Evolutionary conservation across 1,140 invertebrate species (phyloP).

Genomic region (Ceratoteleas bidentatus): DNA sequence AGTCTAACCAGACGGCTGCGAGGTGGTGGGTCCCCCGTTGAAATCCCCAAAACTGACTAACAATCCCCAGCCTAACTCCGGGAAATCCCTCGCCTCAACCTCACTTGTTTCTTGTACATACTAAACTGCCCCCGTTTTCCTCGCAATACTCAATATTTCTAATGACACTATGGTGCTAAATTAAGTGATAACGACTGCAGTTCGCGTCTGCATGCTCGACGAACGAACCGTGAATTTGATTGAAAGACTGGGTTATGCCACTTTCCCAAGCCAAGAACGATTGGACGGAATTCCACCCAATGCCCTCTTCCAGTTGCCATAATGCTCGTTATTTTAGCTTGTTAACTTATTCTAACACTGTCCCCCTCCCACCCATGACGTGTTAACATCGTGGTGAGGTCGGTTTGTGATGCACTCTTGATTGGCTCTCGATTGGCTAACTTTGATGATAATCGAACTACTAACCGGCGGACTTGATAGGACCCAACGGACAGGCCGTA

Average conservation of each 20-base stretch:
- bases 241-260: too few relatives aligned
- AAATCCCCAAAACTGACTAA: constrained; percentile 57
- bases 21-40: constrained; percentile 74
- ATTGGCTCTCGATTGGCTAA: constrained; percentile 68
- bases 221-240: too few relatives aligned
- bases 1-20: constrained; percentile 46
- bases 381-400: constrained; percentile 20
- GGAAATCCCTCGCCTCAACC: constrained; percentile 4
- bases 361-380: too few relatives aligned
- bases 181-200: too few relatives aligned
- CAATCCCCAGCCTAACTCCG: not conserved
- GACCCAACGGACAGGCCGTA: constrained; percentile 92
- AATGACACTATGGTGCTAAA: constrained; percentile 51
- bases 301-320: too few relatives aligned
- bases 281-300: too few relatives aligned
- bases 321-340: too few relatives aligned
- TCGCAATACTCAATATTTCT: constrained; percentile 39
- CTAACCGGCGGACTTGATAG: constrained; percentile 84
- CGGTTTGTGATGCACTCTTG: constrained; percentile 36
- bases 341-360: too few relatives aligned
- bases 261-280: too few relatives aligned
- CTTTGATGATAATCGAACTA: constrained; percentile 76
- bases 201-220: too few relatives aligned
- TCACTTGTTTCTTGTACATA: constrained; percentile 56
- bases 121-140: constrained; percentile 25